Evolutionary conservation across 2,888 invertebrate species (phyloP), one percentile per base, ranked within the genome.

Genomic region (Torymus aiolomorphi): DNA sequence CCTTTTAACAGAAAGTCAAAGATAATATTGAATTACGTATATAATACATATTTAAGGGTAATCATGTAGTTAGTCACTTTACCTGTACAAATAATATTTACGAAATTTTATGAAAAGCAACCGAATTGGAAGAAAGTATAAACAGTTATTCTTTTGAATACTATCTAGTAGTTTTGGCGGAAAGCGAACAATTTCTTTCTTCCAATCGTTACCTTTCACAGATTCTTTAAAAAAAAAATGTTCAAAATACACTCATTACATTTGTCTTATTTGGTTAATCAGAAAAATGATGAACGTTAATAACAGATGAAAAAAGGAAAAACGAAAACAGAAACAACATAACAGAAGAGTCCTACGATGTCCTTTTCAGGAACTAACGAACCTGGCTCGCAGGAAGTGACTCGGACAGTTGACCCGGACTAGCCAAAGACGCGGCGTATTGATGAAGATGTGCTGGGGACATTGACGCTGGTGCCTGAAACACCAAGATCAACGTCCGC

Each of bases 391-490:
- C 93, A 87, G 95, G 95, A 91, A 95, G 94, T 88, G 95, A 95
- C 92, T 95, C 95, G 87, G 95, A 94, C 87, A 94, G 92, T 91
- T 93, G 93, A 88, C 91, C 91, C 77, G 91, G 91, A 88, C 91
- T 91, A 88, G 88, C 88, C 86, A 91, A 86, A 78, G 91, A 89
- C 84, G 92, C 92, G 89, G 92, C 92, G 89, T 94, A 95, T 91
- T 94, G 94, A 91, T 95, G 95, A 90, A 95, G 93, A 92, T 95
- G 96, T 90, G 96, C 96, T 85, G 96, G 96, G 84, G 96, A 96
- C 95, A 96, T 96, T 90, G 96, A 95, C 91, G 97, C 96, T 87
- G 97, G 97, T 90, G 97, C 97, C 96, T 97, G 81, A 81, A 87
- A 85, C 89, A 89, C 87, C 89, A 86, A 88, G 83, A 83, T 84